Evolutionary conservation across 2,888 invertebrate species (phyloP).

Genomic region (Odontomyia ornata): DNA sequence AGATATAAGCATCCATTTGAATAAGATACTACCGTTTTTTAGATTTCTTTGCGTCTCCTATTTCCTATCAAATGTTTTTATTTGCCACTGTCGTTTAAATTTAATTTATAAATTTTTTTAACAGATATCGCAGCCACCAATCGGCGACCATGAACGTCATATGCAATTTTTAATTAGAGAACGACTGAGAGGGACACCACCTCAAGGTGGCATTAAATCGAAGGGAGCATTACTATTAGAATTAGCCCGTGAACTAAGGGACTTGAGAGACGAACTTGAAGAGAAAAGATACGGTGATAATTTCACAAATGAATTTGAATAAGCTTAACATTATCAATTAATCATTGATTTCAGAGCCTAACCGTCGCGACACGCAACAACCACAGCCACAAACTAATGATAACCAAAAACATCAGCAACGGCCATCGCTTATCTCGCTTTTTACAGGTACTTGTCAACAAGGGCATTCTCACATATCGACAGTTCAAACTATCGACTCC

Average conservation of each 20-base stretch:
- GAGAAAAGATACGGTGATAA: constrained; percentile 66
- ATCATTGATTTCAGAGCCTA: constrained; percentile 55
- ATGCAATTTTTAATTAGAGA: constrained; percentile 88
- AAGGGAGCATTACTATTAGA: constrained; percentile 86
- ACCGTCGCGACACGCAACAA: constrained; percentile 63
- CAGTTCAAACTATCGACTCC: constrained; percentile 61
- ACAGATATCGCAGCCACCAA: constrained; percentile 80
- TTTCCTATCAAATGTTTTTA: too few relatives aligned
- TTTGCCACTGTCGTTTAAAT: too few relatives aligned
- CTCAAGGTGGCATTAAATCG: constrained; percentile 76
- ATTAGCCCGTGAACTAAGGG: constrained; percentile 84
- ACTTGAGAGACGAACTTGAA: constrained; percentile 87
- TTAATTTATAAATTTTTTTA: not conserved
- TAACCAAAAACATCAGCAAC: constrained; percentile 68
- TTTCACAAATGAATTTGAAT: not conserved
- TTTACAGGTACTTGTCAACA: constrained; percentile 68
- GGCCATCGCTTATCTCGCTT: constrained; percentile 75
- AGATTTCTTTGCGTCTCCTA: too few relatives aligned
- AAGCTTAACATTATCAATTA: not conserved
- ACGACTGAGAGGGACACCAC: constrained; percentile 81
- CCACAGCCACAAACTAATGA: constrained; percentile 64
- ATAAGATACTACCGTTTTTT: too few relatives aligned
- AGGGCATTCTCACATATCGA: constrained; percentile 62
- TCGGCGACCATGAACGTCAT: constrained; percentile 84
- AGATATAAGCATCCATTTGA: too few relatives aligned